Percentiles rank a stretch among this genome's conserved stretches.
These are phyloP conservation scores for Mactra quadrangularis DNA, from an alignment of 1,140 invertebrate genomes.

Conservation along the genomic window DNA sequence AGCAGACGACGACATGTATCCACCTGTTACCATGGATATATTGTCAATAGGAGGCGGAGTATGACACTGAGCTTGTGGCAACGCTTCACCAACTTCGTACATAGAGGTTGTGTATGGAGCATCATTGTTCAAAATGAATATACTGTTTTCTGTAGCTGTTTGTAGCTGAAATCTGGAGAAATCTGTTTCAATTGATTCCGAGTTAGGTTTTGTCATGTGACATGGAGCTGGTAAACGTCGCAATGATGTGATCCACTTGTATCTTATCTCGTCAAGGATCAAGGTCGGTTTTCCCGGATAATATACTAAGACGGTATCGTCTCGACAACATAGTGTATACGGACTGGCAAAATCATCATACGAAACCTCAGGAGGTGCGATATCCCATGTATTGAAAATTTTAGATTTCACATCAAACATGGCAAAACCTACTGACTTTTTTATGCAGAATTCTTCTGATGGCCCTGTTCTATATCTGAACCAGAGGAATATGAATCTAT, in stretches of 20 bases:
- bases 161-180: constrained; percentile 77
- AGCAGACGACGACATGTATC: constrained; percentile 67
- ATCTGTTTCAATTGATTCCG: constrained; percentile 66
- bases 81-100: constrained; percentile 76
- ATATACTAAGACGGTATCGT: constrained; percentile 79
- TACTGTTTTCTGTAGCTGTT: constrained; percentile 72
- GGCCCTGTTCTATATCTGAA: constrained; percentile 80
- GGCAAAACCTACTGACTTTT: constrained; percentile 81
- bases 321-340: constrained; percentile 77
- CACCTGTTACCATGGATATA: constrained; percentile 77
- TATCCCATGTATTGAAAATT: constrained; percentile 76
- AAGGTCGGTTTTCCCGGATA: constrained; percentile 80
- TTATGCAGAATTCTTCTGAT: constrained; percentile 81
- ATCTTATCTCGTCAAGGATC: constrained; percentile 78
- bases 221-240: constrained; percentile 69
- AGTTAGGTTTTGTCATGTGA: constrained; percentile 53
- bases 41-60: constrained; percentile 81
- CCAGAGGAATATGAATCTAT: constrained; percentile 80
- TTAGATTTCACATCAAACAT: constrained; percentile 80
- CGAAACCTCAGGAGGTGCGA: constrained; percentile 77
- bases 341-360: constrained; percentile 80
- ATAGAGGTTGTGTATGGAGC: constrained; percentile 79
- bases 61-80: constrained; percentile 74
- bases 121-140: constrained; percentile 80
- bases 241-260: constrained; percentile 78